Evolutionary conservation across 2,797 vertebrate genomes (phyloP).

Genomic region (Galagoides demidoff): DNA sequence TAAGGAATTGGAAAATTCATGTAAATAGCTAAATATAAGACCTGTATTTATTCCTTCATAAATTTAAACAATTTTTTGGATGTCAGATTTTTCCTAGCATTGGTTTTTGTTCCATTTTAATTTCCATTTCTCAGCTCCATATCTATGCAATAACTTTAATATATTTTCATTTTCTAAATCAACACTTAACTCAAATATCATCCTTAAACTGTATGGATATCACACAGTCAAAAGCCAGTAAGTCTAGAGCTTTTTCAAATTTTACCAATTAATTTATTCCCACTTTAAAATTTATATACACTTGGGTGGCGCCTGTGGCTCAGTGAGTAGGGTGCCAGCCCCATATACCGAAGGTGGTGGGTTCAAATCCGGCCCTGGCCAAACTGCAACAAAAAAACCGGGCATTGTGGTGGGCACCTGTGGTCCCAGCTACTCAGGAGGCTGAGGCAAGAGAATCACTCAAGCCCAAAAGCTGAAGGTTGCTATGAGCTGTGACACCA

Average conservation of each 20-base stretch:
- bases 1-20: slow-evolving; percentile 62
- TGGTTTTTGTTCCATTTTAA: slow-evolving; percentile 48
- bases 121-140: slow-evolving; percentile 37
- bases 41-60: slow-evolving; percentile 45
- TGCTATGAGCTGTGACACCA: no score
- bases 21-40: slow-evolving; percentile 43
- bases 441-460: no score
- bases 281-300: neutral
- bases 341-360: no score
- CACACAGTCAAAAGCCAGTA: neutral
- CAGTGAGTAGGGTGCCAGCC: no score
- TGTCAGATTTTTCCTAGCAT: slow-evolving; percentile 12
- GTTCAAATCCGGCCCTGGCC: no score
- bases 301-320: no score
- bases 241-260: slow-evolving; percentile 16
- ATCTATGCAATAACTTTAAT: slow-evolving; percentile 8
- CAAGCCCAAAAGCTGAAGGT: no score
- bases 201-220: neutral
- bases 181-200: slow-evolving; percentile 39
- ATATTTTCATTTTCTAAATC: slow-evolving; percentile 51
- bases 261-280: slow-evolving; percentile 33
- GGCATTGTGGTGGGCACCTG: no score
- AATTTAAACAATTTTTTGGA: slow-evolving; percentile 9
- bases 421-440: no score
- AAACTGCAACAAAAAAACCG: no score